Conservation (phyloP, 1,140 invertebrate genomes). For the Cotesia vestalis region DNA sequence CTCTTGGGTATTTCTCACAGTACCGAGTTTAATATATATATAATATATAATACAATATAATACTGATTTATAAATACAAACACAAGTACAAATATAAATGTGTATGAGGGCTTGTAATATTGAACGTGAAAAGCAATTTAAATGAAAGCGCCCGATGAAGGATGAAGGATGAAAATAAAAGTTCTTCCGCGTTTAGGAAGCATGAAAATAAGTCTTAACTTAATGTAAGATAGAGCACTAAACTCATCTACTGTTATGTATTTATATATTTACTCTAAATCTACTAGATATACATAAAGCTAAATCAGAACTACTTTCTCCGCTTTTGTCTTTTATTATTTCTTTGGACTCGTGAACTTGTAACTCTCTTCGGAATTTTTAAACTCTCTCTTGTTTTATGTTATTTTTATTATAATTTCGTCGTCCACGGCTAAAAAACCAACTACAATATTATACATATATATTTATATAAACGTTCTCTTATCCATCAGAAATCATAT, state of each 20-base stretch:
- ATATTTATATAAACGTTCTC: no score
- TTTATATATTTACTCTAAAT: slow-evolving; percentile 25
- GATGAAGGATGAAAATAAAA: slow-evolving; percentile 39
- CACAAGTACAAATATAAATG: neutral
- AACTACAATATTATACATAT: no score
- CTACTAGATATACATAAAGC: slow-evolving; percentile 22
- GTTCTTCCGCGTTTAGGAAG: slow-evolving; percentile 34
- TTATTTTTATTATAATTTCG: neutral
- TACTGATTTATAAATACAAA: no score
- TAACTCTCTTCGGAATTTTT: slow-evolving; percentile 7
- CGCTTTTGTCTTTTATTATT: slow-evolving; percentile 24
- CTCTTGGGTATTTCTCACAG: slow-evolving; percentile 6
- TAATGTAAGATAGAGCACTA: no score
- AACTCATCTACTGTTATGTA: no score
- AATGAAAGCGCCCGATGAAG: slow-evolving; percentile 36
- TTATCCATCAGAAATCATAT: no score
- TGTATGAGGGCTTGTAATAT: neutral
- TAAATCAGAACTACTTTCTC: slow-evolving; percentile 33
- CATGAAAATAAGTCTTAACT: slow-evolving; percentile 19
- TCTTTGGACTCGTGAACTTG: slow-evolving; percentile 3
- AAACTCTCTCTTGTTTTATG: slow-evolving; percentile 10
- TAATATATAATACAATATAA: neutral
- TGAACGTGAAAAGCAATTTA: slow-evolving; percentile 29
- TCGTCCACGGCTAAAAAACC: no score
- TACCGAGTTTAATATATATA: neutral